Evolutionary conservation across 2,113 vertebrate species (phyloP).

Genomic region (Megaceryle maxima): DNA sequence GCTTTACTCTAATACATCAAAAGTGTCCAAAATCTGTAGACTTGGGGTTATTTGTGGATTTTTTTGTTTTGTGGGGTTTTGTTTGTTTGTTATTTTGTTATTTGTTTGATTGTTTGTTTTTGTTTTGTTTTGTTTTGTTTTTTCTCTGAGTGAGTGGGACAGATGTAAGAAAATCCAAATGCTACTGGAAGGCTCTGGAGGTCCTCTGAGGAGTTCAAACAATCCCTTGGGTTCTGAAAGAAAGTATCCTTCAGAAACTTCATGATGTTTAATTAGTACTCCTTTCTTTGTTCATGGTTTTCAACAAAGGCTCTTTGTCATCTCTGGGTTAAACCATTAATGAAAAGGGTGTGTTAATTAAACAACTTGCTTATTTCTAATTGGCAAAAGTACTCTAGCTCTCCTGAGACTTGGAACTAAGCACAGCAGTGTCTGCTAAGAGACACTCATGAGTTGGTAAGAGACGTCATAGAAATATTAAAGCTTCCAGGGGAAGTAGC

Average conservation of each 20-base stretch:
- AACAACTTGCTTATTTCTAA: slow-evolving; percentile 68
- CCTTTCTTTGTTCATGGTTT: slow-evolving; percentile 31
- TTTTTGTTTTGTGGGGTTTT: neutral
- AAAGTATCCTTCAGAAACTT: slow-evolving; percentile 37
- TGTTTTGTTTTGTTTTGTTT: too few species aligned
- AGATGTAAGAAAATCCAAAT: neutral
- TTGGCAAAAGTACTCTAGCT: slow-evolving; percentile 45
- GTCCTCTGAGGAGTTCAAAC: neutral
- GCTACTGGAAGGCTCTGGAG: neutral
- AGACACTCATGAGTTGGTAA: slow-evolving; percentile 34
- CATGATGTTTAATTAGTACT: slow-evolving; percentile 59
- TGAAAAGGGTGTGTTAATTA: slow-evolving; percentile 64
- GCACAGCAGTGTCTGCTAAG: slow-evolving; percentile 36
- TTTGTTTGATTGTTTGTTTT: neutral
- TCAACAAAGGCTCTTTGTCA: slow-evolving; percentile 3
- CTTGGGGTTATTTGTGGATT: neutral
- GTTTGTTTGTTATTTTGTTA: neutral
- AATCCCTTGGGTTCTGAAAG: slow-evolving; percentile 18
- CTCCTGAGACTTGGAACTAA: slow-evolving; percentile 54
- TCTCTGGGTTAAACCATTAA: slow-evolving; percentile 40
- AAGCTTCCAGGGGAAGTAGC: neutral
- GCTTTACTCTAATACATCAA: neutral
- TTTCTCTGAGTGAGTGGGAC: neutral
- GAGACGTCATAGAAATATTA: slow-evolving; percentile 58
- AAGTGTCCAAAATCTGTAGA: neutral